These are phyloP conservation scores for Altica lythri DNA, from an alignment of 2,888 invertebrate species.

Conservation along the genomic window DNA sequence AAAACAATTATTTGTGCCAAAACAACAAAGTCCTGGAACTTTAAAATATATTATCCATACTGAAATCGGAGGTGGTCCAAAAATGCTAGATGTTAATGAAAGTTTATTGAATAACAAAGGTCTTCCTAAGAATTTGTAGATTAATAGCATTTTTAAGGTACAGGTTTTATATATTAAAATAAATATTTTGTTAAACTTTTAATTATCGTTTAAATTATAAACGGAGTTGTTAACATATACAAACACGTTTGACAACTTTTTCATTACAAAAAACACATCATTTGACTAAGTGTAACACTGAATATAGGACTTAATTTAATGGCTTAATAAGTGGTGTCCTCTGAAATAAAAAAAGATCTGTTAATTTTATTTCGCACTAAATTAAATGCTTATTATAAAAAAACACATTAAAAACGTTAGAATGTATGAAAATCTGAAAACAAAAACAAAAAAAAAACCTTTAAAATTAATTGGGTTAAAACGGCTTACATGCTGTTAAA, in stretches of 20 bases:
- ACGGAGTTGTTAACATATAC: too few relatives aligned
- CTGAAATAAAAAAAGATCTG: slow-evolving; percentile 39
- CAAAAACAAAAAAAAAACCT: slow-evolving; percentile 19
- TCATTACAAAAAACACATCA: slow-evolving; percentile 8
- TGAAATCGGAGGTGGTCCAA: slow-evolving; percentile 80
- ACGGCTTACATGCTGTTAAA: too few relatives aligned
- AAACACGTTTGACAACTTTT: too few relatives aligned
- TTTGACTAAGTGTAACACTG: slow-evolving; percentile 14
- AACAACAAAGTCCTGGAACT: slow-evolving; percentile 56
- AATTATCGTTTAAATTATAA: too few relatives aligned
- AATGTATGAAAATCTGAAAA: slow-evolving; percentile 13
- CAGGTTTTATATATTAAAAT: too few relatives aligned
- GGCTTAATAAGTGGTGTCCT: slow-evolving; percentile 34
- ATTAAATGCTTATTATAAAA: slow-evolving; percentile 15
- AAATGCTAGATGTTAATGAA: slow-evolving; percentile 56
- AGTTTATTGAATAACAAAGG: slow-evolving; percentile 62
- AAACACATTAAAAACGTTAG: slow-evolving; percentile 1
- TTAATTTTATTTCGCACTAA: not conserved
- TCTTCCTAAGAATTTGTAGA: slow-evolving; percentile 48
- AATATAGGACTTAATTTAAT: slow-evolving; percentile 31
- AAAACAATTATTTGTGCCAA: slow-evolving; percentile 33
- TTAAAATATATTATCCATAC: slow-evolving; percentile 86
- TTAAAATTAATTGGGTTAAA: too few relatives aligned
- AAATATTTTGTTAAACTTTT: slow-evolving; percentile 1
- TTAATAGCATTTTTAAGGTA: too few relatives aligned